Conservation (phyloP, 2,113 vertebrate genomes). For the Suricata suricatta region DNA sequence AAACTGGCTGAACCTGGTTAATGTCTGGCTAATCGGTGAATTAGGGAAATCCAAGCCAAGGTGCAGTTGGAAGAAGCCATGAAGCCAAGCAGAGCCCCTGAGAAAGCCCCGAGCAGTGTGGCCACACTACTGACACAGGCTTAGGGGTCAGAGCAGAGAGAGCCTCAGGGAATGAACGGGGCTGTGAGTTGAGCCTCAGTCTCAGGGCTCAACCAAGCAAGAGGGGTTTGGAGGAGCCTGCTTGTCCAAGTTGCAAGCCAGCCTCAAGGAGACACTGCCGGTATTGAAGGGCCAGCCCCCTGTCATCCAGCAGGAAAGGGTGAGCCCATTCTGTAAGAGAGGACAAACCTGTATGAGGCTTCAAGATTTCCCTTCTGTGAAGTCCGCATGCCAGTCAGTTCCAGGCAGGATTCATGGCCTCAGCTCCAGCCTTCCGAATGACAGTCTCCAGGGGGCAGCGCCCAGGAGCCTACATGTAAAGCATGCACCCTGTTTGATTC, state of each 20-base stretch:
- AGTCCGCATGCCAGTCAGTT: neutral
- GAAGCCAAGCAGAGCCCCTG: neutral
- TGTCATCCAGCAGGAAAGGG: neutral
- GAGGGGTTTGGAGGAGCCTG: neutral
- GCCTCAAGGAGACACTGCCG: neutral
- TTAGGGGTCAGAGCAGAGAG: neutral
- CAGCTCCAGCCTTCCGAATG: neutral
- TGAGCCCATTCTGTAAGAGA: neutral
- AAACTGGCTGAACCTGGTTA: neutral
- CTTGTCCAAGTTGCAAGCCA: neutral
- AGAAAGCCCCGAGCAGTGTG: neutral
- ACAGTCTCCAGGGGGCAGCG: neutral
- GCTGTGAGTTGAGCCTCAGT: neutral
- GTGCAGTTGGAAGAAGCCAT: neutral
- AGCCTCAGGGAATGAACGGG: neutral
- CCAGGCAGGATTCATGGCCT: neutral
- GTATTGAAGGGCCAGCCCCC: neutral
- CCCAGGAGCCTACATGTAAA: neutral
- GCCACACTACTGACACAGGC: neutral
- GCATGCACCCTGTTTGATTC: neutral
- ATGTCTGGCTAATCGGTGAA: neutral
- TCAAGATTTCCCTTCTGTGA: neutral
- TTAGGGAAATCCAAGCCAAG: neutral
- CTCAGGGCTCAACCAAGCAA: neutral
- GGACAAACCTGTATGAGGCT: neutral